Base-by-base conservation (phyloP, 1,140 invertebrate species). In the Nomia melanderi region DNA sequence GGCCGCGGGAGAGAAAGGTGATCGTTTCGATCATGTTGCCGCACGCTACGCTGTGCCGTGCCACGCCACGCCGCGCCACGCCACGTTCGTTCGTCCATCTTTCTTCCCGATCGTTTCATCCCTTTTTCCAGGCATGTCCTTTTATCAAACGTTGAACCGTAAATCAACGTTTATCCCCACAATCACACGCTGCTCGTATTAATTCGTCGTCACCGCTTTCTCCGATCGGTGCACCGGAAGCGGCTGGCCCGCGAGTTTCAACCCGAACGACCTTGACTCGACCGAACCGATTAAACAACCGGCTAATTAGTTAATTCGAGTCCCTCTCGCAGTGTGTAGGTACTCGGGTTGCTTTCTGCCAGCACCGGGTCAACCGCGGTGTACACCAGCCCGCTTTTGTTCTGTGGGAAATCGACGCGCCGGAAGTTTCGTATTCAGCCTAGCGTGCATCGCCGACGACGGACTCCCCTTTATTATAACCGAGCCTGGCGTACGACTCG, bases 131-230 rank as follows among this genome's bases (percentile, higher is more conserved):
- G 3, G 4, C 7, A 4, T 47, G 14, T 59, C 39, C 23, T 23
- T 20, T 27, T 29, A 39, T 14, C 2, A 0, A 25, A 0, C 1
- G 69, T 76, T 69, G 27, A 0, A 9, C 27, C 47, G 50, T 70
- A 70, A 76, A 76, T 76, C 64, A 67, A 60, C 54, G 36, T 60
- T n/a, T 76, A 70, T 76, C 70, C 59, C 60, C 64, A 54, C 65
- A 70, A 76, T 69, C 60, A 50, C 33, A 8, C 56, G 64, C n/a
- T 17, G 65, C 54, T 69, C 60, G 65, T 76, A 70, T 69, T 76
- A 70, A 60, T 76, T 70, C 54, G 33, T 76, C 74, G 74, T 57
- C 54, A 47, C 31, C 54, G 65, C 64, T 76, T 67, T 70, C 65
- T 23, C 50, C n/a, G 20, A 0, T 54, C 20, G 27, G 23, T 1